phyloP scores from a whole-genome alignment of 2,888 invertebrate genomes.

The Spatulosminthurus flaviceps region DNA sequence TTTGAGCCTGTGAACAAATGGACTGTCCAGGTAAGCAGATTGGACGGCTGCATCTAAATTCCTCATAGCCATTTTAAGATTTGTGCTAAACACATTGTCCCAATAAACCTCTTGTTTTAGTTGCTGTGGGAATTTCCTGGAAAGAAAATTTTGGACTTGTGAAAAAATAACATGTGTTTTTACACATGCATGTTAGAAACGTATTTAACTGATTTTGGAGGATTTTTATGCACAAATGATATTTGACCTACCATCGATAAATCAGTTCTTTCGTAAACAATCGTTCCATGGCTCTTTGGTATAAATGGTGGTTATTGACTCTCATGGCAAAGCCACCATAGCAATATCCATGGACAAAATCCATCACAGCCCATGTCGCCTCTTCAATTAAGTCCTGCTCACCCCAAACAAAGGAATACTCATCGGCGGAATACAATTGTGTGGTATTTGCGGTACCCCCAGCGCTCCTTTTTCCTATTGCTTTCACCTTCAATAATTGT shows the following conservation, averaged over 20 bases:
- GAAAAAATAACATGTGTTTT: too few relatives aligned
- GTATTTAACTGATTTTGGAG: too few relatives aligned
- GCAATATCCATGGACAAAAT: conserved; percentile 42
- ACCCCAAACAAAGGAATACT: conserved; percentile 50
- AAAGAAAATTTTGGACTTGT: too few relatives aligned
- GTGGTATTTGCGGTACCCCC: neutral
- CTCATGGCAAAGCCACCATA: conserved; percentile 4
- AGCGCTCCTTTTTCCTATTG: neutral
- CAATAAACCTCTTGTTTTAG: conserved; percentile 52
- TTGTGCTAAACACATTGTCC: conserved; percentile 54
- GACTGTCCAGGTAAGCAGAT: conserved; percentile 53
- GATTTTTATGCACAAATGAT: neutral
- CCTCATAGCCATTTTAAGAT: conserved; percentile 47
- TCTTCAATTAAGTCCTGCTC: conserved; percentile 52
- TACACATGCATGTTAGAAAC: too few relatives aligned
- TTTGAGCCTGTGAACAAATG: conserved; percentile 55
- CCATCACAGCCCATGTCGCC: conserved; percentile 50
- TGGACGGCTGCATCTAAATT: conserved; percentile 57
- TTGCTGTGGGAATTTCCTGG: conserved; percentile 45
- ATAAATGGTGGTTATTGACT: conserved; percentile 42
- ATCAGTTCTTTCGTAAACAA: conserved; percentile 38
- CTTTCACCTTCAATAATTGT: neutral
- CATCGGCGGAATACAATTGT: conserved; percentile 28
- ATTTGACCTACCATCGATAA: conserved; percentile 36
- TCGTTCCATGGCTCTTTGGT: conserved; percentile 44